Conservation (phyloP, 2,797 vertebrate species). For the Sitta carolinensis region DNA sequence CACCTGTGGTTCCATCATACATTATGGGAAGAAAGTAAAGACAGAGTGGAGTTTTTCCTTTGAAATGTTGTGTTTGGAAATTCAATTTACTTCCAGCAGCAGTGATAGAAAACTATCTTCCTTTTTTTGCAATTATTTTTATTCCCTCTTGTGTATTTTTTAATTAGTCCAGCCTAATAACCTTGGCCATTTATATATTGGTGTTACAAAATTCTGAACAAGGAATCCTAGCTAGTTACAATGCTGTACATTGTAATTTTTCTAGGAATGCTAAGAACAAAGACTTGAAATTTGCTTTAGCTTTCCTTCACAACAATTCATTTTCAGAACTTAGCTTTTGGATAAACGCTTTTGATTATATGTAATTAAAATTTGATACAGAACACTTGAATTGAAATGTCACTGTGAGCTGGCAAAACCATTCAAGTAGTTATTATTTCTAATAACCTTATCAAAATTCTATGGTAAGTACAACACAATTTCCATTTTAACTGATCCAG, state of each 20-base stretch:
- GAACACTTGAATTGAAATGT: neutral
- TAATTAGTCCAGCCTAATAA: neutral
- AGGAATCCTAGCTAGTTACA: neutral
- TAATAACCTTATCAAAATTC: slow-evolving; percentile 4
- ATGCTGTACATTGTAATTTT: neutral
- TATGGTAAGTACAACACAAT: neutral
- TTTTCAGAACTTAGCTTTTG: neutral
- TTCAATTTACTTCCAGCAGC: neutral
- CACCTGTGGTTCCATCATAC: neutral
- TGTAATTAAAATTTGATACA: neutral
- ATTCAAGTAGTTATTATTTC: neutral
- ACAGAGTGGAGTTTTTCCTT: neutral
- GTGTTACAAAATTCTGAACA: neutral
- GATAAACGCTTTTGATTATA: neutral
- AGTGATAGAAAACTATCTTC: neutral
- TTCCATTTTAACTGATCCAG: neutral
- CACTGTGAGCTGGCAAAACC: neutral
- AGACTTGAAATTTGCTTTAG: neutral
- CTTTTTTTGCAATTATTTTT: neutral
- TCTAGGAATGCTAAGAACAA: neutral
- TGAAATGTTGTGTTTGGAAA: neutral
- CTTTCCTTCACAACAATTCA: neutral
- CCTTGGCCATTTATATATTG: neutral
- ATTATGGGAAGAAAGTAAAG: neutral
- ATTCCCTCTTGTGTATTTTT: neutral